These are phyloP conservation scores for Pseudois nayaur DNA, from an alignment of 2,113 vertebrate species.

Conservation along the genomic window DNA sequence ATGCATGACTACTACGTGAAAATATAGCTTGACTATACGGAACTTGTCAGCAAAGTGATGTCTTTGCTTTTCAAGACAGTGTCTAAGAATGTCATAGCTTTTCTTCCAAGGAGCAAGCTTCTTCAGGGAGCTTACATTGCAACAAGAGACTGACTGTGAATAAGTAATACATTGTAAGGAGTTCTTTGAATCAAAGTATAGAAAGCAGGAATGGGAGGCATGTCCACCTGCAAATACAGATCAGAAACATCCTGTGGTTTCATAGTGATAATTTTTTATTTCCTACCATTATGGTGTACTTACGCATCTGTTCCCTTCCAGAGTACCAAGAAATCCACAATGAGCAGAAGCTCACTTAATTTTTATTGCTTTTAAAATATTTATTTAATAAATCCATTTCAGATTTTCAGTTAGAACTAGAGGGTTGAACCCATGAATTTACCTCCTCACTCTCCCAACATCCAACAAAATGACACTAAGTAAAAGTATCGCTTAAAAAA, in stretches of 20 bases:
- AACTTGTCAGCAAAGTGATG: not conserved
- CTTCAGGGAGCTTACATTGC: not conserved
- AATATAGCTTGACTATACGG: not conserved
- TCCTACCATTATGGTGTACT: no score
- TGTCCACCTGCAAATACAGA: not conserved
- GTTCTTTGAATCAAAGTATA: not conserved
- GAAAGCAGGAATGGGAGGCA: not conserved
- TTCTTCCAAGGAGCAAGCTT: not conserved
- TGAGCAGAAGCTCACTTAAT: not conserved
- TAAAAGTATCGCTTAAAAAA: not conserved
- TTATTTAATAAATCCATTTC: not conserved
- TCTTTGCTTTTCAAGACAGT: not conserved
- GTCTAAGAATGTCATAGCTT: not conserved
- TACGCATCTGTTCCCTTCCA: not conserved
- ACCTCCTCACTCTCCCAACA: not conserved
- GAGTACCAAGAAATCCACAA: not conserved
- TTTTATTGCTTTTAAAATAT: not conserved
- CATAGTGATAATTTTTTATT: rapidly evolving
- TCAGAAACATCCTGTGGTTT: not conserved
- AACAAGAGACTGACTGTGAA: not conserved
- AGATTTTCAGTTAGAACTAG: not conserved
- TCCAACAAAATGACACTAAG: not conserved
- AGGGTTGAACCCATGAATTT: not conserved
- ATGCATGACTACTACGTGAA: not conserved
- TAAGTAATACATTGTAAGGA: not conserved